phyloP scores from a whole-genome alignment of 2,888 invertebrate genomes.

The Eudemis profundana region DNA sequence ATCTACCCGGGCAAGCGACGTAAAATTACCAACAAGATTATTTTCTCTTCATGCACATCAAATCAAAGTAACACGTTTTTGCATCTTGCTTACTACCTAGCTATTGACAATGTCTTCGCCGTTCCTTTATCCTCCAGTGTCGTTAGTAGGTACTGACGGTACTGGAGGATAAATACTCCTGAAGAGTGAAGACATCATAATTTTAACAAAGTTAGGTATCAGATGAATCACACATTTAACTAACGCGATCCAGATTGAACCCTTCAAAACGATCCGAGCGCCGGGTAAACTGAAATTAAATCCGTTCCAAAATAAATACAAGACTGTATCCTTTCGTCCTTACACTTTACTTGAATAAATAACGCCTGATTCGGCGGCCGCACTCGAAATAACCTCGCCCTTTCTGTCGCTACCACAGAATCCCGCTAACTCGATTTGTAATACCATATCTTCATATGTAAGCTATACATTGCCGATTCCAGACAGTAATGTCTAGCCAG shows the following conservation, averaged over 20 bases:
- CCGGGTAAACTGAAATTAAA: constrained; percentile 41
- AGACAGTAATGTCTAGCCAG: neutral
- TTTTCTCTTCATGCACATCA: too few species aligned
- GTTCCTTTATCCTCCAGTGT: too few species aligned
- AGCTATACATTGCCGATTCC: constrained; percentile 13
- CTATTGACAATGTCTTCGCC: too few species aligned
- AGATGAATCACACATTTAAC: constrained; percentile 11
- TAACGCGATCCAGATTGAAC: constrained; percentile 20
- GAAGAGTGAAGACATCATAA: too few species aligned
- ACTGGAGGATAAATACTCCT: constrained; percentile 12
- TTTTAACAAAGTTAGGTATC: neutral
- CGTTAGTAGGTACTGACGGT: too few species aligned
- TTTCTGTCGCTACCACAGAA: constrained; percentile 19
- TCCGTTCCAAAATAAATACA: constrained; percentile 44
- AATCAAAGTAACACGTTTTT: too few species aligned
- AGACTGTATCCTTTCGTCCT: constrained; percentile 44
- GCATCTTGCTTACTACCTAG: too few species aligned
- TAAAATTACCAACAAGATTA: too few species aligned
- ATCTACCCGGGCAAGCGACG: too few species aligned
- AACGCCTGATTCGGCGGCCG: constrained; percentile 39
- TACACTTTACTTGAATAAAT: constrained; percentile 45
- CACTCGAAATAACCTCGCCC: constrained; percentile 41
- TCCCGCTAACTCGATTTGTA: constrained; percentile 1
- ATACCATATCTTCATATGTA: neutral
- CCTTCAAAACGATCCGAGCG: constrained; percentile 5